Base-by-base conservation (phyloP, 2,113 vertebrate genomes). In the Uropsilus gracilis region DNA sequence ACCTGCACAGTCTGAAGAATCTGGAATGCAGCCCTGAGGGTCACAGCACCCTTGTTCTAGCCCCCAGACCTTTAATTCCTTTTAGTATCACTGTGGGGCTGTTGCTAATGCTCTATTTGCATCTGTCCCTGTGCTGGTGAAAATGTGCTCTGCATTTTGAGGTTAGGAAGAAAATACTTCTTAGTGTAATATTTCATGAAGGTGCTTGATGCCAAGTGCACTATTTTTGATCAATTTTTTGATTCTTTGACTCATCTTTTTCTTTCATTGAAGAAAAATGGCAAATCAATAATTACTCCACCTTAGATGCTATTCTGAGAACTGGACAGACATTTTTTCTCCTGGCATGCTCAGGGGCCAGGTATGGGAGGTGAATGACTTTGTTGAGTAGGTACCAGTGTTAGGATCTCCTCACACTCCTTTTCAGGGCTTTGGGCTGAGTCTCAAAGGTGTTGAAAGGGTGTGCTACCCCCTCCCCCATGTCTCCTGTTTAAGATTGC, bases 191-290 rank as follows among this genome's bases (percentile, higher is more conserved):
- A 32, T 26, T 86, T 82, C n/a, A 22, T 1, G 68, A 9, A n/a
- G 26, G 34, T 86, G 13, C 14, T 42, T 75, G 34, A 5, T 75
- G 68, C 24, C 9, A 44, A 7, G 4, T 53, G 24, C 14, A 72
- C 17, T 18, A 57, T 22, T 69, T 83, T 55, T 37, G 0, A 24
- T 32, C 77, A 2, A 50, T 17, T 85, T 75, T 80, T 83, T 92
- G 26, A 84, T 59, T 78, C 26, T 34, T 30, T 61, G 61, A 77
- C n/a, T 72, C 14, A 22, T 28, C 72, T 66, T 86, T 75, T 55
- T 71, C 12, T 68, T 75, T 66, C 39, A 11, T 46, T 71, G 3
- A 72, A 84, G 57, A 59, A 86, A 85, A 69, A 80, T 92, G 59
- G 61, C 76, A 16, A 20, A 30, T 90, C 32, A 57, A 44, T n/a